Conservation (phyloP, 1,140 invertebrate genomes). For the Nilaparvata lugens region DNA sequence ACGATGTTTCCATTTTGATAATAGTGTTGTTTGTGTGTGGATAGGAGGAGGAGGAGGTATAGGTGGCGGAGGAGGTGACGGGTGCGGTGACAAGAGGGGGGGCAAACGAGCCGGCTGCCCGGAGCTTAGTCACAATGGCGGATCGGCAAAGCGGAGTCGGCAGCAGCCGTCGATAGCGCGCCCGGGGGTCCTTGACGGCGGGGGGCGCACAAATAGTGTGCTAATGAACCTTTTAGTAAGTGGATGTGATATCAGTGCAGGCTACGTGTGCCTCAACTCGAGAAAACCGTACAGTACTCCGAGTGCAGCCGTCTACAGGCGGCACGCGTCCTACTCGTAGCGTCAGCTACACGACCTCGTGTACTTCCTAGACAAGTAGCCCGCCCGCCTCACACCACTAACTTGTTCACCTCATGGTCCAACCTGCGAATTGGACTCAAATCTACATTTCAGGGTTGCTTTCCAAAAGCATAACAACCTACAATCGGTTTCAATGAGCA, state of each 20-base stretch:
- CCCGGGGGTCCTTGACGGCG: conserved; percentile 19
- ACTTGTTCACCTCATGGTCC: no score
- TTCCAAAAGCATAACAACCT: no score
- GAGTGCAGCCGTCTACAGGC: not conserved
- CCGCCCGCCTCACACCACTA: no score
- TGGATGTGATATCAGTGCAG: conserved; percentile 83
- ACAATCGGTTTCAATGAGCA: no score
- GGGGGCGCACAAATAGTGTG: conserved; percentile 48
- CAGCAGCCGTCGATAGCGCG: conserved; percentile 13
- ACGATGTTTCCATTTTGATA: no score
- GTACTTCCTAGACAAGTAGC: no score
- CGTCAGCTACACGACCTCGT: not conserved
- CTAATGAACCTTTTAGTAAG: conserved; percentile 85
- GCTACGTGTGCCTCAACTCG: conserved; percentile 63
- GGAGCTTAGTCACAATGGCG: conserved; percentile 4
- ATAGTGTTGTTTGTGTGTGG: no score
- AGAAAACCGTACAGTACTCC: conserved; percentile 16
- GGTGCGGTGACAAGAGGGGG: not conserved
- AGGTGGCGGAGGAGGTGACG: not conserved
- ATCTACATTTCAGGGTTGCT: no score
- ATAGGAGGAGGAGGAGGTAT: not conserved
- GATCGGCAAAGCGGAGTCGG: conserved; percentile 19
- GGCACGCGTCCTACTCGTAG: not conserved
- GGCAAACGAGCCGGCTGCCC: conserved; percentile 5
- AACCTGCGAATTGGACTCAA: no score